Base-by-base conservation (phyloP, 2,888 invertebrate species). In the Leuctra nigra region DNA sequence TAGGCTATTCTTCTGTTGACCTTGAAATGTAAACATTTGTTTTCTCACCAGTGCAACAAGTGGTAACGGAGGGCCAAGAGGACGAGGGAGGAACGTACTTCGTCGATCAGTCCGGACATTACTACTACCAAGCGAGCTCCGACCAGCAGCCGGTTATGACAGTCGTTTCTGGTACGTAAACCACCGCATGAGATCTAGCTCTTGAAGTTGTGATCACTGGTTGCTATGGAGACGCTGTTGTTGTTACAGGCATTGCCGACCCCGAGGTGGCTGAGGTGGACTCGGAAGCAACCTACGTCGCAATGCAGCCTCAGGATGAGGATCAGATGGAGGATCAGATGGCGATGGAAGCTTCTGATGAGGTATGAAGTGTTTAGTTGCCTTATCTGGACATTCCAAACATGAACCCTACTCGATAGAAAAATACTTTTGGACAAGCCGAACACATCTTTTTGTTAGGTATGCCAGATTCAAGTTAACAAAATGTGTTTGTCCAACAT, bases 21-120 rank as follows among this genome's bases (percentile, higher is more conserved):
- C n/a, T n/a, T n/a, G n/a, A n/a, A n/a, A n/a, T n/a, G n/a, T n/a
- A n/a, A n/a, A n/a, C n/a, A n/a, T n/a, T n/a, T 29, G 11, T 29
- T 4, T 23, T 56, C 36, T 36, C 53, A 50, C 55, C 55, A 59
- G 60, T 61, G 6, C 60, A 61, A 48, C 60, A 61, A 36, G 62
- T 64, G n/a, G 68, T 68, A 48, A 64, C 66, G 14, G 67, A 62
- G 16, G 68, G 69, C 7, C 69, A 72, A 23, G 69, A 64, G 62
- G 72, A 74, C 46, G 80, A 81, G 63, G 80, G 78, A 62, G 84
- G 86, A 6, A 86, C 87, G 1, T 89, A 87, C 67, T 91, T 86
- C 69, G 84, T 91, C 22, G 90, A 91, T 67, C 84, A 87, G 69
- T 78, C 86, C 29, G 89, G 90, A 0, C 84, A 87, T 63, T 91